Conservation (phyloP, 1,140 invertebrate genomes). For the Centruroides vittatus region DNA sequence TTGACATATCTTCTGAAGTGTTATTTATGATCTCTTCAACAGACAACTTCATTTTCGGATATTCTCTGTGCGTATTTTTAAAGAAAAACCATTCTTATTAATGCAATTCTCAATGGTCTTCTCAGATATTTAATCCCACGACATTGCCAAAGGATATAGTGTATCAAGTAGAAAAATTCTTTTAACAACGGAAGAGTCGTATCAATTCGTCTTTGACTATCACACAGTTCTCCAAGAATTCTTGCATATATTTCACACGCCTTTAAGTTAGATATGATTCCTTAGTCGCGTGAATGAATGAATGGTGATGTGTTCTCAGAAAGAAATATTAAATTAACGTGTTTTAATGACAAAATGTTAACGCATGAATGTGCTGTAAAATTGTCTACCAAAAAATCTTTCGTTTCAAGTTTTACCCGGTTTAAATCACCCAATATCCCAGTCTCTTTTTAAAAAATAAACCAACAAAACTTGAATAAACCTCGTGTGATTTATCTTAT, state of each 20-base stretch:
- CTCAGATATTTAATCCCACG: background rate
- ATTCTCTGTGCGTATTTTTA: too few species aligned
- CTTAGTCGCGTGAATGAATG: background rate
- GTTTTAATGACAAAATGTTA: background rate
- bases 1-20: background rate
- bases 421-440: too few species aligned
- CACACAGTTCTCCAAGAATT: background rate
- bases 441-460: too few species aligned
- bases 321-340: background rate
- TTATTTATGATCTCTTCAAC: background rate
- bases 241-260: background rate
- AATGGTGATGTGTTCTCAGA: background rate
- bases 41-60: too few species aligned
- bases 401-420: background rate
- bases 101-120: too few species aligned
- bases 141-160: background rate
- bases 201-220: background rate
- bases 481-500: too few species aligned
- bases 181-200: background rate
- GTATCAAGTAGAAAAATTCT: background rate
- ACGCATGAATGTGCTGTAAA: background rate
- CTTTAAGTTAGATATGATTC: background rate
- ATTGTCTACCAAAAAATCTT: constrained; percentile 1
- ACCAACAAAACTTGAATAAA: too few species aligned
- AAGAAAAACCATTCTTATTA: too few species aligned